Evolutionary conservation across 1,140 invertebrate genomes (phyloP).

Genomic region (Steinernema khuongi): DNA sequence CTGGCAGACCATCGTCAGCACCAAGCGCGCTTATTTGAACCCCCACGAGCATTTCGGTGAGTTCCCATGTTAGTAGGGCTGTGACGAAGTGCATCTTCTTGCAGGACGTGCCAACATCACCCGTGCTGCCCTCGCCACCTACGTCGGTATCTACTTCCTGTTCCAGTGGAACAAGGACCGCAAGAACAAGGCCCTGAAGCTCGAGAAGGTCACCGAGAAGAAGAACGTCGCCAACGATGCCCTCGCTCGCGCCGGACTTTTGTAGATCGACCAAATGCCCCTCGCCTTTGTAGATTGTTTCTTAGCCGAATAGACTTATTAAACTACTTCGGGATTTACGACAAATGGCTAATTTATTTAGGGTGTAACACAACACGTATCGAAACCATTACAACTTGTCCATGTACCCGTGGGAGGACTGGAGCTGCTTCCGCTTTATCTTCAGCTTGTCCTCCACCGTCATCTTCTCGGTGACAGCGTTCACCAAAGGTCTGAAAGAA

Average conservation of each 20-base stretch:
- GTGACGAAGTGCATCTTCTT: background rate
- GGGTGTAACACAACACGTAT: background rate
- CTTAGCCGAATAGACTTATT: background rate
- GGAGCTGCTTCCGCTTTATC: background rate
- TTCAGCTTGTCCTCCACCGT: background rate
- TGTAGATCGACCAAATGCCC: conserved; percentile 3
- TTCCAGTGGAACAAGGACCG: conserved; percentile 45
- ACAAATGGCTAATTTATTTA: background rate
- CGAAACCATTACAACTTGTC: background rate
- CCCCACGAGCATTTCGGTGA: conserved; percentile 49
- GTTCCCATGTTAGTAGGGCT: background rate
- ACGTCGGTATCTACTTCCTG: conserved; percentile 44
- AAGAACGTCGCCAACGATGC: conserved; percentile 42
- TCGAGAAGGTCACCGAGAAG: conserved; percentile 36
- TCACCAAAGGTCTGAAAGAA: background rate
- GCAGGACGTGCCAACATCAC: conserved; percentile 44
- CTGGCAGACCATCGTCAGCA: conserved; percentile 40
- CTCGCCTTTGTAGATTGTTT: conserved; percentile 7
- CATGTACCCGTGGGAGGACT: background rate
- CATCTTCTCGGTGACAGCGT: background rate
- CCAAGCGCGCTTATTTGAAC: conserved; percentile 46
- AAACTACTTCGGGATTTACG: conserved; percentile 2
- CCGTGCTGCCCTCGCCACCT: conserved; percentile 44
- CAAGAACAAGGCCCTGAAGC: conserved; percentile 29
- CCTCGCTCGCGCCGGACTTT: conserved; percentile 43